These are phyloP conservation scores for Lamprotornis superbus DNA, from an alignment of 2,113 vertebrate species.

Conservation along the genomic window DNA sequence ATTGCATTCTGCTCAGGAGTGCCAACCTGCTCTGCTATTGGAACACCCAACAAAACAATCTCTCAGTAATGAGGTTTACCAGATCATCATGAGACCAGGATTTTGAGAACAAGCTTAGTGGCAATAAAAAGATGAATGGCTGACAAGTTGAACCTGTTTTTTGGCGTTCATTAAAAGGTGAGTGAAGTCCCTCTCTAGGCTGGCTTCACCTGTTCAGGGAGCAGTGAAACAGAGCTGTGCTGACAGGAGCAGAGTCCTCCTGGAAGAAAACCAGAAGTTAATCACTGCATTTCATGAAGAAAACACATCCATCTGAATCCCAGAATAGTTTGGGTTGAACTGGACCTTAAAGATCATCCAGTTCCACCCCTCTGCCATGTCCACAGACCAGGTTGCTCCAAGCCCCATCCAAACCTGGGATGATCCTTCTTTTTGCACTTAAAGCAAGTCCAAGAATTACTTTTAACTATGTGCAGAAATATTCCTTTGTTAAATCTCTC, in stretches of 20 bases:
- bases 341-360: too few relatives aligned
- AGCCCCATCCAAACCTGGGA: background rate
- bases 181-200: background rate
- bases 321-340: background rate
- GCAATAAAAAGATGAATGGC: background rate
- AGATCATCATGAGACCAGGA: background rate
- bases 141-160: conserved; percentile 22
- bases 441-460: accelerated
- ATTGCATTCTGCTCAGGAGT: background rate
- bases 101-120: background rate
- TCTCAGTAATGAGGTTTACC: background rate
- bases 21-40: background rate
- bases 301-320: background rate
- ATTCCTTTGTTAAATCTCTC: background rate
- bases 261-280: background rate
- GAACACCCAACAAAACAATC: background rate
- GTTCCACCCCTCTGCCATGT: background rate
- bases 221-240: background rate
- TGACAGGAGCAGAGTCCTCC: background rate
- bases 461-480: background rate
- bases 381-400: background rate
- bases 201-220: background rate
- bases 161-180: background rate
- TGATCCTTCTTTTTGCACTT: background rate
- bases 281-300: background rate